These are phyloP conservation scores for Alces alces DNA, from an alignment of 2,113 vertebrate genomes.

Conservation along the genomic window DNA sequence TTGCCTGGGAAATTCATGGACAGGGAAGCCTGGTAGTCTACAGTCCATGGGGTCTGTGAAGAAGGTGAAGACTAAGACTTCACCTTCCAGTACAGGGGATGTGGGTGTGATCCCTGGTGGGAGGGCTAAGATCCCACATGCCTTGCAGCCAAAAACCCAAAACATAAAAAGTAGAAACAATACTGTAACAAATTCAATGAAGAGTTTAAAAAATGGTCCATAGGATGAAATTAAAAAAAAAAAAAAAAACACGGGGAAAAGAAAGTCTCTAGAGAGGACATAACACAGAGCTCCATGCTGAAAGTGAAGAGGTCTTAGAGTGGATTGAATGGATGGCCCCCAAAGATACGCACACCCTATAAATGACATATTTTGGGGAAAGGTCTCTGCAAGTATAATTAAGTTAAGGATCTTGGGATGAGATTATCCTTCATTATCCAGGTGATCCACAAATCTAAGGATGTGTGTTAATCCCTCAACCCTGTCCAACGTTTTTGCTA, in stretches of 20 bases:
- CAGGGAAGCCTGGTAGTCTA: neutral
- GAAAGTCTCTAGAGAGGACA: neutral
- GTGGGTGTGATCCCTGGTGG: neutral
- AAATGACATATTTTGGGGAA: neutral
- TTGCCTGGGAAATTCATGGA: neutral
- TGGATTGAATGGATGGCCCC: neutral
- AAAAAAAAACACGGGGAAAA: neutral
- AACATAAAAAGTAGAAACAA: no score
- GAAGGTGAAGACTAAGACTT: neutral
- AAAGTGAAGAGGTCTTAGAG: neutral
- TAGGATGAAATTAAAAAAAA: neutral
- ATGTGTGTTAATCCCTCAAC: neutral
- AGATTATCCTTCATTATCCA: neutral
- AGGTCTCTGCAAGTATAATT: neutral
- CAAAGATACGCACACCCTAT: neutral
- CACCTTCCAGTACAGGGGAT: neutral
- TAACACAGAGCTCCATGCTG: neutral
- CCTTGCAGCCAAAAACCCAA: no score
- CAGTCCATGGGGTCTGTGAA: neutral
- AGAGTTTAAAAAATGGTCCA: neutral
- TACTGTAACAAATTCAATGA: neutral
- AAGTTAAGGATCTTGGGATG: neutral
- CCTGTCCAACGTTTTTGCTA: neutral
- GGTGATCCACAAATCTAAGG: neutral
- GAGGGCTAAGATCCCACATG: no score